Evolutionary conservation across 2,797 vertebrate species (phyloP), one percentile per base, ranked within the genome.

Genomic region (Brachyrhaphis roseni): DNA sequence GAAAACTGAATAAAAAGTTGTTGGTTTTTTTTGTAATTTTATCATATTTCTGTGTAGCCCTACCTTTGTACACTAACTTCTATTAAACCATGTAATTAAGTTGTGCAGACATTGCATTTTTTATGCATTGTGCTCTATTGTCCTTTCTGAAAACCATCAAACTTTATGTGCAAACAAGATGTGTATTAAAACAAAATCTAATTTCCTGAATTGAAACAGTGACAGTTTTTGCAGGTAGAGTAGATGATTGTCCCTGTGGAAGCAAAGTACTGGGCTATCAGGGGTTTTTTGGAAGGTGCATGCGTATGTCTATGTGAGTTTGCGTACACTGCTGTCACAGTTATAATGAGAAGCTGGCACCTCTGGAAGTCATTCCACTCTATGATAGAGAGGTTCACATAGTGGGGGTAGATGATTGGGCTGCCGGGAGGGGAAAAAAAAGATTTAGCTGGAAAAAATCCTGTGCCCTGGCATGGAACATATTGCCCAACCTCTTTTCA

Each of bases 311-410:
- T 75, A 79, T 80, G 77, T 85, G 81, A 82, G 43, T 71, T 77
- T 70, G 20, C 82, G 55, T 79, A 53, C 36, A 83, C 72, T 78
- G 75, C 87, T 90, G 87, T 85, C 86, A 86, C 82, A 81, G 84
- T 91, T 70, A 83, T 88, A 91, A 92, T 90, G 86, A 90, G 83
- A 64, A 84, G 89, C 83, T 90, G 87, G 82, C 87, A 86, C 83
- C 13, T 11, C 81, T 85, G 80, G 43, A 90, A 78, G 76, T 87
- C 84, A 81, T 89, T 89, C 81, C 78, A 81, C 68, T 88, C 39
- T 74, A 82, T 87, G 86, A 87, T 87, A 68, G n/a, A 87, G 55
- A 64, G 74, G 84, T 78, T 88, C 76, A 76, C 78, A 82, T 73
- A 72, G 70, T 36, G 26, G n/a, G 81, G 75, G 84, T 81, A 84